Base-by-base conservation (phyloP, 2,797 vertebrate species). In the Melanitta fusca region DNA sequence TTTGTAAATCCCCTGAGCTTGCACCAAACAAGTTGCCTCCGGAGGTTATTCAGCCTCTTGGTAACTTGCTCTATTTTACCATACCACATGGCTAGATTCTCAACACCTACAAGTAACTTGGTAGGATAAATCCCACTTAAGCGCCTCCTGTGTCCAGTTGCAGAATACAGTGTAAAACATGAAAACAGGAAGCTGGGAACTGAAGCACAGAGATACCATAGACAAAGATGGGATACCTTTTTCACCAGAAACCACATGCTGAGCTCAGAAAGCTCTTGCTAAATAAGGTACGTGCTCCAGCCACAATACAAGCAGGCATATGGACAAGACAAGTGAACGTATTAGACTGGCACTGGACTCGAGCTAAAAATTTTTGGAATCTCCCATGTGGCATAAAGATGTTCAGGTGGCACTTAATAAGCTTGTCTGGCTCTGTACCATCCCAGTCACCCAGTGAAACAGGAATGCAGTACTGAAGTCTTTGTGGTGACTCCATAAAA, bases 351-450 rank as follows among this genome's bases (percentile, higher is more conserved):
- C 73, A 69, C 13, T 75, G 65, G 83, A 75, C 70, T n/a, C 28
- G 18, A 94, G 69, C 49, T 91, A 91, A 84, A 72, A 64, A 91
- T 80, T 83, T 80, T 58, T 86, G 82, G 80, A 93, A 61, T 18
- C 11, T 86, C 20, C 49, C 65, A n/a, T 13, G 1, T 8, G 17
- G 41, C 71, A 72, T 8, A 81, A 58, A 94, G 82, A 81, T 83
- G 45, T 95, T 84, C 82, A 95, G 91, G 54, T 75, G 54, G 62
- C 77, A 62, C 79, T 95, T 78, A 74, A 64, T 64, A 62, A 80
- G 38, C 51, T 39, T 81, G 75, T 32, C 65, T 80, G 58, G 32
- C 77, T 86, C 69, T 71, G 34, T 32, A 38, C 45, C 15, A 30
- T 13, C 25, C 28, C 6, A 20, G 24, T 36, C 57, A 70, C 61